Conservation (phyloP, 2,888 invertebrate species). For the Crematogaster levior region DNA sequence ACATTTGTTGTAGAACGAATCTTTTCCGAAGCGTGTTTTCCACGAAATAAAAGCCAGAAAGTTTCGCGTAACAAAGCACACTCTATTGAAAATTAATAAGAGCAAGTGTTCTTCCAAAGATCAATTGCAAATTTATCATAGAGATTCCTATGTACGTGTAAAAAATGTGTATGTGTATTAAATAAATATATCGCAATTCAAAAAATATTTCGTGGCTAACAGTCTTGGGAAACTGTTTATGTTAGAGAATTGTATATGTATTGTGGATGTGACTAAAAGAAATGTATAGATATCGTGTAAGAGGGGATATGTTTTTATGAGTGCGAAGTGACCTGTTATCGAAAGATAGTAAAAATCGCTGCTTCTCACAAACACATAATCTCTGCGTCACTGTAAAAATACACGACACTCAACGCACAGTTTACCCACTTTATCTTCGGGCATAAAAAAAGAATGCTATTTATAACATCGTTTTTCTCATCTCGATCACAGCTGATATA, state of each 20-base stretch:
- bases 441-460: conserved; percentile 18
- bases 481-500: neutral
- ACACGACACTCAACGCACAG: neutral
- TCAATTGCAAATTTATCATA: neutral
- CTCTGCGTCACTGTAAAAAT: neutral
- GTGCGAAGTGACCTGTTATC: conserved; percentile 39
- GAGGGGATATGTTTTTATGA: neutral
- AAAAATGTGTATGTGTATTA: conserved; percentile 3
- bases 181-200: neutral
- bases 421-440: neutral
- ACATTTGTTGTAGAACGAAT: conserved; percentile 61
- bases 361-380: neutral
- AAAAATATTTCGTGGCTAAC: conserved; percentile 11
- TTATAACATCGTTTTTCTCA: conserved; percentile 1
- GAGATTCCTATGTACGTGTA: neutral
- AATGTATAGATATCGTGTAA: conserved; percentile 50
- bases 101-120: neutral
- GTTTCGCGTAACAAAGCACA: neutral
- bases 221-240: neutral
- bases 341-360: neutral
- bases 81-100: neutral
- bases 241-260: conserved; percentile 35
- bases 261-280: conserved; percentile 60
- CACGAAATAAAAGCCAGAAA: neutral
- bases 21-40: neutral